Base-by-base conservation (phyloP, 1,140 invertebrate species). In the Conus ventricosus region DNA sequence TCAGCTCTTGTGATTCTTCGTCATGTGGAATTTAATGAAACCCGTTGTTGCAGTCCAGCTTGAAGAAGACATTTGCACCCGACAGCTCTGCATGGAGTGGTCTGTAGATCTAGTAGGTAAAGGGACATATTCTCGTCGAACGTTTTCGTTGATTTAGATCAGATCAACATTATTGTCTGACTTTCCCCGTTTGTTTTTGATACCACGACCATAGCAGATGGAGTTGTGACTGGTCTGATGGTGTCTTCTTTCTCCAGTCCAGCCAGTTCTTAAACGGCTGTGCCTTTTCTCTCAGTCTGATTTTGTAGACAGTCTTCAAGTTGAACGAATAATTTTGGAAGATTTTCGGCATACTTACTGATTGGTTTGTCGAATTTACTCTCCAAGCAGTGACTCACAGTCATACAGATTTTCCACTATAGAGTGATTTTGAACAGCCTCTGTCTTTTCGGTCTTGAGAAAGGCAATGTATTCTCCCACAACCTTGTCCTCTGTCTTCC, bases 141-240 rank as follows among this genome's bases (percentile, higher is more conserved):
- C 84, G 71, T 60, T 86, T 23, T 71, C 63, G 25, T 67, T 86
- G 25, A 71, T 15, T 84, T 63, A 71, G 51, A 27, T 89, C 7
- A 90, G 25, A 54, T 90, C 88, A 3, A 89, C 67, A 39, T 39
- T 88, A 90, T 11, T 89, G 67, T 6, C 89, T 23, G 17, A 90
- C 83, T 39, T 81, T 5, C 39, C 27, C 76, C 87, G 55, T 88
- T 89, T 23, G 83, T 8, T 60, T 90, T 90, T 3, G 84, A 55
- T 63, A 90, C 87, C 1, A 67, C 87, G 8, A 89, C 89, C 25
- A 90, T 86, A 4, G 75, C 89, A 25, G 89, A 89, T 5, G 94
- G 92, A 88, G 94, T 87, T 1, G 57, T 88, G 3, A 94, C 90
- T 82, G 88, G 90, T 87, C 84, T 55, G 80, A 94, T 94, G 20